A percentile compares a stretch with the other conserved stretches of the same genome.
These are phyloP conservation scores for Proisotoma minuta DNA, from an alignment of 2,888 invertebrate species.

Conservation along the genomic window DNA sequence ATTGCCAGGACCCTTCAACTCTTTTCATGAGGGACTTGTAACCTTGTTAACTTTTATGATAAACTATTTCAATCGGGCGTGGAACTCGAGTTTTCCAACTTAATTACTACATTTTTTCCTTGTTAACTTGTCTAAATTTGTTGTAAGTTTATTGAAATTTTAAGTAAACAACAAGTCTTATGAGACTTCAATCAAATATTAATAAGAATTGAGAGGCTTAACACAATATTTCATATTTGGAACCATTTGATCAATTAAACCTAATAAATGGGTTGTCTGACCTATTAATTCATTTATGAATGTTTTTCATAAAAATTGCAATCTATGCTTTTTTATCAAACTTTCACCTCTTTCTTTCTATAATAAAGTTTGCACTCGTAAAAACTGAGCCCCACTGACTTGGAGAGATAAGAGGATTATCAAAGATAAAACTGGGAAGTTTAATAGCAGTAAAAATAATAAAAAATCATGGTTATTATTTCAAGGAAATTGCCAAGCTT, in stretches of 20 bases:
- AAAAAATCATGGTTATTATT: no score
- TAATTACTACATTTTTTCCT: neutral
- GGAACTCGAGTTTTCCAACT: neutral
- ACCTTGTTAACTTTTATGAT: neutral
- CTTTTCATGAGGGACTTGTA: neutral
- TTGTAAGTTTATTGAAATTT: neutral
- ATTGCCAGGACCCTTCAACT: neutral
- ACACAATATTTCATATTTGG: neutral
- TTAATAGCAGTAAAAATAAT: neutral
- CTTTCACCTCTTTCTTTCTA: conserved; percentile 7
- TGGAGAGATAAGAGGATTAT: conserved; percentile 20
- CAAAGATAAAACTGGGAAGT: neutral
- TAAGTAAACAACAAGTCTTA: neutral
- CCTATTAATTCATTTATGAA: no score
- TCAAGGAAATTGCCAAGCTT: no score
- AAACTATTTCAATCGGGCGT: neutral
- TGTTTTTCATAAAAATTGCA: no score
- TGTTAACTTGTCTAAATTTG: neutral
- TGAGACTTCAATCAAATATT: neutral
- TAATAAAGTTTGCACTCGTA: no score
- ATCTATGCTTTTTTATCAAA: neutral
- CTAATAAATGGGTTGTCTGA: no score
- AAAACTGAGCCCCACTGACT: no score
- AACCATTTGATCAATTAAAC: no score
- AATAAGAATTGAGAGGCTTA: no score